A percentile compares a stretch with the other conserved stretches of the same genome.
Conservation (phyloP, 2,888 invertebrate genomes). For the Eristalis pertinax region DNA sequence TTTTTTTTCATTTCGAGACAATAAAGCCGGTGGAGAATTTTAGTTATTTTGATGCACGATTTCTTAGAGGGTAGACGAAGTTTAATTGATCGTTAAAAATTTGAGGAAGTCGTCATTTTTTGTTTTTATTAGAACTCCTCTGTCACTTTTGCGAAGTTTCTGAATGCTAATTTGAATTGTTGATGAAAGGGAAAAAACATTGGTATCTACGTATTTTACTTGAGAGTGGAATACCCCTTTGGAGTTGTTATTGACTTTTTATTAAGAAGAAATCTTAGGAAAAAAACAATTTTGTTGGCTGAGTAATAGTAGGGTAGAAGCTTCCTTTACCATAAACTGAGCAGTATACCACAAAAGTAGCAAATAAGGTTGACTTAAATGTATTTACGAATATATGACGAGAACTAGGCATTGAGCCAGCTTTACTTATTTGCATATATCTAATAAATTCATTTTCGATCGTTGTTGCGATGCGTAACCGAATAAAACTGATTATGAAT, state of each 20-base stretch:
- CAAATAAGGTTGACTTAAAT: too few relatives aligned
- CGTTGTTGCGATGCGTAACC: too few relatives aligned
- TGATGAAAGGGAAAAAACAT: not conserved
- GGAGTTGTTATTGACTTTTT: constrained; percentile 24
- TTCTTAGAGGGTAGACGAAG: constrained; percentile 2
- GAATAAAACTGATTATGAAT: too few relatives aligned
- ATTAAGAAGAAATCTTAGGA: not conserved
- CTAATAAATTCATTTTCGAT: too few relatives aligned
- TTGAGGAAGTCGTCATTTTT: constrained; percentile 42
- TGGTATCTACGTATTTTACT: not conserved
- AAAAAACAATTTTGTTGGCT: too few relatives aligned
- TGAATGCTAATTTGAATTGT: constrained; percentile 6
- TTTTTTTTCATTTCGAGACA: not conserved
- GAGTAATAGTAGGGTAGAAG: too few relatives aligned
- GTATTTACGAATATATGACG: too few relatives aligned
- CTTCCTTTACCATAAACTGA: too few relatives aligned
- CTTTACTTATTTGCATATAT: too few relatives aligned
- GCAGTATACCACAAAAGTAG: too few relatives aligned
- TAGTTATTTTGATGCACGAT: constrained; percentile 8
- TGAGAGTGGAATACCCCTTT: constrained; percentile 18
- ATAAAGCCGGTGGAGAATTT: constrained; percentile 28
- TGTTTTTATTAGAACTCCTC: constrained; percentile 6
- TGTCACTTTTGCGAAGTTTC: not conserved
- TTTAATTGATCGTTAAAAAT: constrained; percentile 50
- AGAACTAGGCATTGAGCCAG: too few relatives aligned